Evolutionary conservation across 2,797 vertebrate genomes (phyloP).

Genomic region (Perdix hodgsoniae): DNA sequence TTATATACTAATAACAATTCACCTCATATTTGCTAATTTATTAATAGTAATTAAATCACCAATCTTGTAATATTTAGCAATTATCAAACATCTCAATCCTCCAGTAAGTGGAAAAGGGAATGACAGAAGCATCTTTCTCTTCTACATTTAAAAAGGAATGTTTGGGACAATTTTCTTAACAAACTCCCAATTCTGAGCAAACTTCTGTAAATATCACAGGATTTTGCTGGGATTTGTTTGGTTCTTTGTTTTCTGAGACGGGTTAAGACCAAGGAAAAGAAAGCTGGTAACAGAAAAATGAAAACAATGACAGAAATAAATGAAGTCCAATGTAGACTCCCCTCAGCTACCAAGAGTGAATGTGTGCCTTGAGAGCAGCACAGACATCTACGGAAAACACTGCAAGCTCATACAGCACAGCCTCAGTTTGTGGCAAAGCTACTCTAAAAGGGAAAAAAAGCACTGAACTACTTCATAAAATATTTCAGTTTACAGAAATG

Average conservation of each 20-base stretch:
- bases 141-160: background rate
- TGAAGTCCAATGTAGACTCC: background rate
- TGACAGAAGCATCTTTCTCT: background rate
- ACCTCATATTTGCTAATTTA: background rate
- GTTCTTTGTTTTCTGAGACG: no score
- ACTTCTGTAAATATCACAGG: background rate
- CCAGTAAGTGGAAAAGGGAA: background rate
- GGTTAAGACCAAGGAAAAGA: background rate
- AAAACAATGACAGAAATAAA: background rate
- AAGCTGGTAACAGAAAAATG: background rate
- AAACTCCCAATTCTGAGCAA: background rate
- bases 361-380: rapidly evolving
- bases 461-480: background rate
- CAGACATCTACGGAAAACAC: background rate
- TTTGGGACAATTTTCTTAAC: background rate
- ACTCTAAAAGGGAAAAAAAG: background rate
- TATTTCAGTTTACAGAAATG: background rate
- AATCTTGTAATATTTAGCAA: background rate
- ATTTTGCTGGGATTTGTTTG: background rate
- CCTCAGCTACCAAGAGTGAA: background rate
- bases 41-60: background rate
- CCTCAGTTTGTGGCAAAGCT: background rate
- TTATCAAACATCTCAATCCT: background rate
- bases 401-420: rapidly evolving
- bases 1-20: background rate